Evolutionary conservation across 2,888 invertebrate species (phyloP), one percentile per base, ranked within the genome.

Genomic region (Achlya flavicornis): DNA sequence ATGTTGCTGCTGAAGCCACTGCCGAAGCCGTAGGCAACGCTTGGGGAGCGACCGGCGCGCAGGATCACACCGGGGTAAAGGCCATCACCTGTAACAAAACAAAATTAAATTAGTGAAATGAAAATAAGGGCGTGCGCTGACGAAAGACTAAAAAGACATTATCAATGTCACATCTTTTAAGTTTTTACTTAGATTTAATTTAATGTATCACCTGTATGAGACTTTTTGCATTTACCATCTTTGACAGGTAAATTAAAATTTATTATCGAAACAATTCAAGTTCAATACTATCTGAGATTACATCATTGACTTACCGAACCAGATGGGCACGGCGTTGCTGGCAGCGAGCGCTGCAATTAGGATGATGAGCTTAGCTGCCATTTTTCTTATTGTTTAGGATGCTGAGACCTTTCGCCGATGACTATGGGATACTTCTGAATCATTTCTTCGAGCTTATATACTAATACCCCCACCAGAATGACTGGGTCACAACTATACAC

Each of bases 381-480:
- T 93, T 70, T 78, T 83, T 67, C 63, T 66, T 76, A 67, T 68
- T 64, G 67, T 76, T 67, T 73, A 78, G 80, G 78, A 79, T 78
- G 75, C 78, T 76, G 74, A 75, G 76, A 83, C 82, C 87, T 91
- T 90, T 88, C 84, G 81, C 83, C 79, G 76, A 74, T 84, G 81
- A 76, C 76, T 83, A 85, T 89, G 88, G 60, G 86, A 86, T 90
- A 81, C 75, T 79, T 79, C 77, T 86, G 86, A 83, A 87, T 82
- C 88, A 88, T 87, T 85, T 87, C 90, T 84, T 83, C 79, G 81
- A 74, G 83, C 81, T 87, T 92, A 87, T 92, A 93, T 93, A 92
- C 87, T 78, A 80, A 76, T 79, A 80, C 86, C 89, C 90, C 92
- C 90, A 87, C 90, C 82, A 78, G 68, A 65, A 69, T 76, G 79